phyloP scores from a whole-genome alignment of 2,888 invertebrate genomes.

The Nephrotoma guestfalica region DNA sequence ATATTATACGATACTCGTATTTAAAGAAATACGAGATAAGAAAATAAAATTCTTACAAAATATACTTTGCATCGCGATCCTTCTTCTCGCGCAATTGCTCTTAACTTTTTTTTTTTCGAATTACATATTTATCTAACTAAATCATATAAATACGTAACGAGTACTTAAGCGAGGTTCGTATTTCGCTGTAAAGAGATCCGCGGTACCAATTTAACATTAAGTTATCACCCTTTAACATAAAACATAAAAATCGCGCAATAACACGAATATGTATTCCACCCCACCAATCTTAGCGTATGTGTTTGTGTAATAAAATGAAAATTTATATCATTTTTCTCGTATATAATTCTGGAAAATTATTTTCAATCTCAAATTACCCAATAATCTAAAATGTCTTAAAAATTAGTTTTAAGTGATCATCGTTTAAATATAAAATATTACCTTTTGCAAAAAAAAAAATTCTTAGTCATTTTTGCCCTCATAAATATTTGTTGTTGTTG shows the following conservation, averaged over 20 bases:
- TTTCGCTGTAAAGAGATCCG: background rate
- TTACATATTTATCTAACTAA: background rate
- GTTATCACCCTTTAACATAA: background rate
- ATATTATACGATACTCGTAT: background rate
- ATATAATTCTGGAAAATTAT: background rate
- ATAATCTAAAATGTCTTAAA: background rate
- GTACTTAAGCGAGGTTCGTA: background rate
- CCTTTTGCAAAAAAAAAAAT: background rate
- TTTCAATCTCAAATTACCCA: background rate
- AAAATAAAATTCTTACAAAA: background rate
- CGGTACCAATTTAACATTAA: background rate
- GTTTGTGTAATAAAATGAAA: background rate
- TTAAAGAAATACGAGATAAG: background rate
- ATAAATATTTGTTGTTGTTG: background rate
- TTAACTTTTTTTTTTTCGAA: background rate
- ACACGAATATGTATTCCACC: background rate
- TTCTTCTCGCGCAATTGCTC: background rate
- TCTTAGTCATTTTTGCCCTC: background rate
- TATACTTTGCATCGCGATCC: background rate
- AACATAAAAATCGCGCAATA: background rate
- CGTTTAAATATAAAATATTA: constrained; percentile 3
- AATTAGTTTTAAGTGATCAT: constrained; percentile 3
- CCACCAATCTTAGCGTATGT: background rate
- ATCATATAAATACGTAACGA: background rate
- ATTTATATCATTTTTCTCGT: background rate